Evolutionary conservation across 2,797 vertebrate genomes (phyloP).

Genomic region (Botia almorhae): DNA sequence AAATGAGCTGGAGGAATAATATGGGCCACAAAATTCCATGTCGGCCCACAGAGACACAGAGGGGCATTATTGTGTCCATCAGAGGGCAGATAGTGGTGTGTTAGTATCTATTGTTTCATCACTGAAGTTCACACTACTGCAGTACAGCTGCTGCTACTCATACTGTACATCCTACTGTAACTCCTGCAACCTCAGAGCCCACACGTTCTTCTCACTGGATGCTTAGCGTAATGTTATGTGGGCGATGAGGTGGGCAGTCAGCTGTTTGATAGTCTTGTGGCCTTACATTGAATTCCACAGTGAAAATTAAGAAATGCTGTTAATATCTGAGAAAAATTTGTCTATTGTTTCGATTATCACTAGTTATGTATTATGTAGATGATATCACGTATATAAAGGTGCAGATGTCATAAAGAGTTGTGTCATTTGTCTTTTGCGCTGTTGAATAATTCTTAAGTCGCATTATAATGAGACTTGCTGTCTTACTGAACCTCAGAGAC

Average conservation of each 20-base stretch:
- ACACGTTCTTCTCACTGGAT: constrained; percentile 13
- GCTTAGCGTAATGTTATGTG: constrained; percentile 22
- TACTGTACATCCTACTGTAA: constrained; percentile 23
- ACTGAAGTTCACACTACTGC: constrained; percentile 25
- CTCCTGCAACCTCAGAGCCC: constrained; percentile 5
- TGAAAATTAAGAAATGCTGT: neutral
- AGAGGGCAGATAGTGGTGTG: constrained; percentile 45
- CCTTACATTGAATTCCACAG: neutral
- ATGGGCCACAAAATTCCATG: constrained; percentile 61
- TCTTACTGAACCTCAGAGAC: neutral
- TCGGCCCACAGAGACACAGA: constrained; percentile 71
- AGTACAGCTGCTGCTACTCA: constrained; percentile 47
- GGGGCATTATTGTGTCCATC: constrained; percentile 62
- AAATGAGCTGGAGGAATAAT: constrained; percentile 36
- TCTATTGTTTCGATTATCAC: neutral
- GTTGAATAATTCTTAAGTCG: neutral
- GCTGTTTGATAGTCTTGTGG: neutral
- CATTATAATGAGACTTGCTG: constrained; percentile 3
- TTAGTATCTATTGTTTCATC: constrained; percentile 56
- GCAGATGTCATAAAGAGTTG: neutral
- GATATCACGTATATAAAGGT: neutral
- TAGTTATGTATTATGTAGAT: neutral
- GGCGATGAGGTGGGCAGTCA: constrained; percentile 4
- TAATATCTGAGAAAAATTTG: neutral
- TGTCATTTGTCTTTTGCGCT: neutral